phyloP scores from a whole-genome alignment of 2,888 invertebrate genomes.

The Lingula anatina region DNA sequence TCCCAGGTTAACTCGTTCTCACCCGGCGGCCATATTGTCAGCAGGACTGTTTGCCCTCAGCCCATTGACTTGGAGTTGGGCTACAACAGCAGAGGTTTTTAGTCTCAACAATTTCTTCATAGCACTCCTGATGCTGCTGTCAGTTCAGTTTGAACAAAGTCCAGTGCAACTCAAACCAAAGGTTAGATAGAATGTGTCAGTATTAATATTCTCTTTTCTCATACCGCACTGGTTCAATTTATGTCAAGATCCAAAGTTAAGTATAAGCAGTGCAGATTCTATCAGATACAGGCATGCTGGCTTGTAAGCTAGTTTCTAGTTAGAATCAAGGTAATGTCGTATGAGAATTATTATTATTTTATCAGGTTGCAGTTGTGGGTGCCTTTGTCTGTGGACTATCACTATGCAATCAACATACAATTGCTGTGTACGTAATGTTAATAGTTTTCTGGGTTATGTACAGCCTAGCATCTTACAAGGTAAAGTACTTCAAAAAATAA shows the following conservation, averaged over 20 bases:
- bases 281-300: no score
- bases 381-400: slow-evolving; percentile 40
- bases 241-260: not conserved
- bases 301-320: not conserved
- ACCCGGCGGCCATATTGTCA: slow-evolving; percentile 26
- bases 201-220: not conserved
- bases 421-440: slow-evolving; percentile 31
- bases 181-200: slow-evolving; percentile 5
- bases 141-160: slow-evolving; percentile 22
- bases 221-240: no score
- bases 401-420: slow-evolving; percentile 47
- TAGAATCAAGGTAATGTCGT: not conserved
- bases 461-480: slow-evolving; percentile 10
- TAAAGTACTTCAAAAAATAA: not conserved
- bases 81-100: slow-evolving; percentile 44
- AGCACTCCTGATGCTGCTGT: slow-evolving; percentile 25
- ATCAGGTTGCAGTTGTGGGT: slow-evolving; percentile 28
- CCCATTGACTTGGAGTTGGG: slow-evolving; percentile 43
- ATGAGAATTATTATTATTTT: not conserved
- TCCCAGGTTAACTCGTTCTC: slow-evolving; percentile 25
- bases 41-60: slow-evolving; percentile 32
- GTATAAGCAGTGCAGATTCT: no score
- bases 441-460: slow-evolving; percentile 33
- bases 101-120: slow-evolving; percentile 43
- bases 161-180: slow-evolving; percentile 5